Evolutionary conservation across 2,113 vertebrate genomes (phyloP).

Genomic region (Azemiops feae): DNA sequence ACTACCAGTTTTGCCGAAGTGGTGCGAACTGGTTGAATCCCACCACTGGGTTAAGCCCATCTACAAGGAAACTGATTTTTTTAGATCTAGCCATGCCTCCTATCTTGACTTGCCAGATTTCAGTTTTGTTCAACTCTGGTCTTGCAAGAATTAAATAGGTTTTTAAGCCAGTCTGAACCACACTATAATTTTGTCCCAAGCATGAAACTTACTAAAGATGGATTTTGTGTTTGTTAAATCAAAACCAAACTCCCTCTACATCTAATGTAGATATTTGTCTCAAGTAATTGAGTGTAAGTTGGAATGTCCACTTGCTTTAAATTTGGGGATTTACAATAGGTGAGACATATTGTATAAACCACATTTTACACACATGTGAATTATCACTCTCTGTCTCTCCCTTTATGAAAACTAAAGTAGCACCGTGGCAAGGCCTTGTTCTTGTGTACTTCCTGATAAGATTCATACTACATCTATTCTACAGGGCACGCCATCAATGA

Average conservation of each 20-base stretch:
- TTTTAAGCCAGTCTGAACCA: not conserved
- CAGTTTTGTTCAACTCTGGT: not conserved
- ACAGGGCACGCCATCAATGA: conserved; percentile 65
- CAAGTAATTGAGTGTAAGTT: not conserved
- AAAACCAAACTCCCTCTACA: not conserved
- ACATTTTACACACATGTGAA: not conserved
- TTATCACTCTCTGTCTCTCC: not conserved
- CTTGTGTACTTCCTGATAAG: conserved; percentile 13
- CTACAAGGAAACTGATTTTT: not conserved
- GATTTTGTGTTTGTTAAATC: too few species aligned
- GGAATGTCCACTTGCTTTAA: not conserved
- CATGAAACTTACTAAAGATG: not conserved
- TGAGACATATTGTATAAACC: not conserved
- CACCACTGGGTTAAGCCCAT: not conserved
- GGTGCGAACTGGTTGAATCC: too few species aligned
- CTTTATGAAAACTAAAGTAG: not conserved
- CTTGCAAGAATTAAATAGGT: not conserved
- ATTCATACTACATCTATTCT: conserved; percentile 14
- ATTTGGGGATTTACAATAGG: not conserved
- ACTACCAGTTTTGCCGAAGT: too few species aligned
- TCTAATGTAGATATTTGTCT: not conserved
- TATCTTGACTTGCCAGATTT: not conserved
- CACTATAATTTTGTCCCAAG: too few species aligned
- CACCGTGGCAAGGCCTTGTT: not conserved
- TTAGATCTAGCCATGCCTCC: not conserved